Evolutionary conservation across 1,140 invertebrate species (phyloP), one percentile per base, ranked within the genome.

Genomic region (Atopsyche davidsoni): DNA sequence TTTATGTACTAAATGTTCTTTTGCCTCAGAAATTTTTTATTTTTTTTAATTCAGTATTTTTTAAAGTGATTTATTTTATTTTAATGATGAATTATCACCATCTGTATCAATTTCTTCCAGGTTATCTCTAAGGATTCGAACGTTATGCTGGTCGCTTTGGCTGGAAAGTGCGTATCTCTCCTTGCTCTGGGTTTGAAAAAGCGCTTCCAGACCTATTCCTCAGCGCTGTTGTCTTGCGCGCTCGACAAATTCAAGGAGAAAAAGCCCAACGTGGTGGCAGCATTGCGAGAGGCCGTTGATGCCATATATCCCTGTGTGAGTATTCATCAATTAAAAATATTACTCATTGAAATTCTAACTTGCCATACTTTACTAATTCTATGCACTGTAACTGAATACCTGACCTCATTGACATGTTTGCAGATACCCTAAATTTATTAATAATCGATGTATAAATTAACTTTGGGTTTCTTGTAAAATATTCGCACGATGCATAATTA

Each of bases 201-300:
- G 63, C 83, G 87, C 49, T 99, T 98, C 69, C 75, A 80, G 9
- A 79, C 83, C 0, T 96, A 96, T 74, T 85, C 92, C 0, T 62
- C 75, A n/a, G 77, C 83, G 21, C 87, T 88, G 61, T 73, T 96
- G 6, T 78, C 88, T 1, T 79, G 83, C 0, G 76, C 95, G 17
- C 67, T 98, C 6, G 93, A 97, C 60, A 98, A 98, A 73, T 98
- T 99, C 62, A 96, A 95, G 63, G 96, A 99, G 68, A 98, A 97
- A 73, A 99, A 99, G 63, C 76, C 82, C 25, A 91, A 83, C 66
- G 93, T 97, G 38, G 91, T 98, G 0, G 63, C 76, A 23, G 82
- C 86, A 1, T 70, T 98, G 13, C 72, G 89, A 25, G 94, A 98
- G 57, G 89, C 91, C n/a, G 86, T 91, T 23, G 96, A 99, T 75